A percentile compares a stretch with the other conserved stretches of the same genome.
These are phyloP conservation scores for Theristus sp. DNA, from an alignment of 2,888 invertebrate genomes.

Conservation along the genomic window DNA sequence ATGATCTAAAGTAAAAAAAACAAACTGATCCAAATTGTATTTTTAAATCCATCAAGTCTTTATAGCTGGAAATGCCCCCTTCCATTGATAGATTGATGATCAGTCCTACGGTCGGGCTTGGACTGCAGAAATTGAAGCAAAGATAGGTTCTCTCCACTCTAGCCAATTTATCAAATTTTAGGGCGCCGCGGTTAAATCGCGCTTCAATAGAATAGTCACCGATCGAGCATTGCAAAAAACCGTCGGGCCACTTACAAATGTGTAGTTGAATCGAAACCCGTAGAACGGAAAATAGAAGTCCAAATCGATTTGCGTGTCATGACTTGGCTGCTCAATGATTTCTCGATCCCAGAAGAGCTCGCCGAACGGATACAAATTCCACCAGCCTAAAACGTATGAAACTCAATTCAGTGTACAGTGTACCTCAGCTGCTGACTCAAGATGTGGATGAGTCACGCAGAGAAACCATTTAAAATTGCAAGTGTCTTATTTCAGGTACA, in stretches of 20 bases:
- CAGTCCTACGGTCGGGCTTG: not conserved
- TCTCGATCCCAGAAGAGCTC: conserved; percentile 1
- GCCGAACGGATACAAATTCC: conserved; percentile 1
- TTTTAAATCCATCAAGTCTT: no score
- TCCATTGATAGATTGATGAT: not conserved
- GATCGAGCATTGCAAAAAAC: not conserved
- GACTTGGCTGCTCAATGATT: not conserved
- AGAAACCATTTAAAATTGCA: not conserved
- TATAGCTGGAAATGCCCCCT: no score
- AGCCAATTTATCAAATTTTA: no score
- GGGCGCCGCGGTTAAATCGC: no score
- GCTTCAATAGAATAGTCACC: no score
- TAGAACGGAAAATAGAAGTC: conserved; percentile 78
- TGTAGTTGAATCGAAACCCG: conserved; percentile 75
- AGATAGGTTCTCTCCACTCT: no score
- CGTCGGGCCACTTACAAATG: conserved; percentile 43
- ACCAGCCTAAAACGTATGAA: not conserved
- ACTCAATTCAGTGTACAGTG: not conserved
- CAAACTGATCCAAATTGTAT: no score
- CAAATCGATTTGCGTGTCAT: conserved; percentile 28
- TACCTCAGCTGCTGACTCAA: not conserved
- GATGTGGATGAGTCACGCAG: not conserved
- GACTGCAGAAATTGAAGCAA: not conserved
- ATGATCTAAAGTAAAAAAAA: conserved; percentile 11
- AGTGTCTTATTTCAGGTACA: no score